Percentiles rank a stretch among this genome's conserved stretches.
Evolutionary conservation across 2,113 vertebrate species (phyloP).

Genomic region (Lipotes vexillifer): DNA sequence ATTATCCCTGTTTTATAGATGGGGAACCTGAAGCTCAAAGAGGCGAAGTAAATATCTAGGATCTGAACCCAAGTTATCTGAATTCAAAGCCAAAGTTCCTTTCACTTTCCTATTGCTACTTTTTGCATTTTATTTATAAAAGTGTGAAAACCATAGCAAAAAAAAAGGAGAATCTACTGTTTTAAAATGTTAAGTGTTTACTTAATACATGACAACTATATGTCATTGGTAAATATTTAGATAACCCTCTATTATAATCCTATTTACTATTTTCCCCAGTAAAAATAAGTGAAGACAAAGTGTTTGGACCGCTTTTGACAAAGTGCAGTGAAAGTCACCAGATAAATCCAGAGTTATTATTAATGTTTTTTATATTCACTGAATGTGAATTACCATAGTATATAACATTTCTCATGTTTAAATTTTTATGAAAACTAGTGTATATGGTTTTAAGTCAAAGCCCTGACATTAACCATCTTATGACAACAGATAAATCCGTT

Average conservation of each 20-base stretch:
- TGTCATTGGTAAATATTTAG: conserved; percentile 27
- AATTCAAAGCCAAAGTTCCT: conserved; percentile 7
- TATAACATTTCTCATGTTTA: conserved; percentile 36
- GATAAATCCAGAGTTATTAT: neutral
- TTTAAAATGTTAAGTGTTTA: conserved; percentile 22
- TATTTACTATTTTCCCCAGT: conserved; percentile 1
- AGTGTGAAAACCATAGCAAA: neutral
- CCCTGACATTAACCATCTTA: conserved; percentile 26
- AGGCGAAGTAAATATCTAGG: neutral
- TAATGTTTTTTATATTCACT: conserved; percentile 16
- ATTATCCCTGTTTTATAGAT: neutral
- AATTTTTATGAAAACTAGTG: conserved; percentile 32
- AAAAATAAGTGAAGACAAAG: conserved; percentile 35
- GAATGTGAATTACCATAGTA: conserved; percentile 5
- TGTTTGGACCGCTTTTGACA: neutral
- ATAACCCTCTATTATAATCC: neutral
- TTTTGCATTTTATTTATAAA: conserved; percentile 29
- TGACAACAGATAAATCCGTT: conserved; percentile 28
- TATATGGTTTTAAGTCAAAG: neutral
- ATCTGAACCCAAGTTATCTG: neutral
- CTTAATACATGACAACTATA: neutral
- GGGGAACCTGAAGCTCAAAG: neutral
- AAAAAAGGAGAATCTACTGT: neutral
- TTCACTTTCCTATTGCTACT: neutral
- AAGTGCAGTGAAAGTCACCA: neutral